Evolutionary conservation across 1,140 invertebrate species (phyloP), one percentile per base, ranked within the genome.

Genomic region (Drosophila murphyi): DNA sequence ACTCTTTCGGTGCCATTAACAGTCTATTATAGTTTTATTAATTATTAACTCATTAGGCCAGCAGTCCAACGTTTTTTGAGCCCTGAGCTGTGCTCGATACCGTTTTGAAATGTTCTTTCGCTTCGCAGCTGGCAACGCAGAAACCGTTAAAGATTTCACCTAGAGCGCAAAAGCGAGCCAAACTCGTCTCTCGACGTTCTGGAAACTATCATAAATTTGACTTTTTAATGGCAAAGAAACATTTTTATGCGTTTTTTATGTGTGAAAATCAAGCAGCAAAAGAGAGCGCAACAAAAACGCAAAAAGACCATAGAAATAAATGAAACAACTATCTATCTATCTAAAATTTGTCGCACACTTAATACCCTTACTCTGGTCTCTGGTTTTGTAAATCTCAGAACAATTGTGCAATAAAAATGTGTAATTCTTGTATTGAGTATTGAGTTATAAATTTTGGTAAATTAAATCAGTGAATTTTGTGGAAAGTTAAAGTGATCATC

Each of bases 191-290:
- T 59, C 39, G 20, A 20, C 20, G 34, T 59, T 64, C 61, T 52
- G 55, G 47, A 37, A 76, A 82, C 72, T 48, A 80, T 68, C 73
- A 83, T 88, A 89, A 89, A 88, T 88, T 88, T 78, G 68, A 89
- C 77, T 88, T 89, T 88, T 89, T 89, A 88, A 88, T 88, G 85
- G 78, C 82, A 81, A 80, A 83, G 82, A 81, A 85, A 76, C 77
- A 85, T 70, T 81, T 81, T 88, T 51, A 89, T 77, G 74, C 68
- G 47, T 75, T 72, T 89, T 89, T 88, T 89, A 88, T 85, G 85
- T 88, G 85, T 88, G 85, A 88, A 88, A 89, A 89, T 85, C 69
- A 80, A 70, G 78, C 78, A 78, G 75, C 82, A 68, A 72, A 72
- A 76, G 59, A 72, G 62, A 64, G 51, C 56, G 12, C 35, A 68